These are phyloP conservation scores for Oscheius sp. DNA, from an alignment of 2,888 invertebrate species.

Conservation along the genomic window DNA sequence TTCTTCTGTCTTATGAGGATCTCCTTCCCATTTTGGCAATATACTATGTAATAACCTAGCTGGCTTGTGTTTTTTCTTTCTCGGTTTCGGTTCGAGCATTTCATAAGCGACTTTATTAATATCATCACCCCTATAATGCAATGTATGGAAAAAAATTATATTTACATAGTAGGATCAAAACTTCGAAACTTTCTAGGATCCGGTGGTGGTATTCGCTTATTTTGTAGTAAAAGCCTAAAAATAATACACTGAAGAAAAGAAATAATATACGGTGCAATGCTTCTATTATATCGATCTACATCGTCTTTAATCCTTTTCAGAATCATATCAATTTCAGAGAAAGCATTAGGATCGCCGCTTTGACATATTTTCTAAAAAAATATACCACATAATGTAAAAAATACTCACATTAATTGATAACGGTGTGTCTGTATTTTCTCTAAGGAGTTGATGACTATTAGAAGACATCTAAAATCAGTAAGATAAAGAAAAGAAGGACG, in stretches of 20 bases:
- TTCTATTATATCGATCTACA: neutral
- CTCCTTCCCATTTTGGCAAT: neutral
- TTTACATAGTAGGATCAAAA: neutral
- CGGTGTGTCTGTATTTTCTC: too few relatives aligned
- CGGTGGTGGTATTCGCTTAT: neutral
- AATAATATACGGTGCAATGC: neutral
- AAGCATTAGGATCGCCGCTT: neutral
- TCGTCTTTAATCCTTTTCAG: neutral
- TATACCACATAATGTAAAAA: too few relatives aligned
- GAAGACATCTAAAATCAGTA: too few relatives aligned
- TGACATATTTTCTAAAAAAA: neutral
- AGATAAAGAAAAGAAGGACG: too few relatives aligned
- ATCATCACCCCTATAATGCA: neutral
- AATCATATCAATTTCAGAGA: neutral
- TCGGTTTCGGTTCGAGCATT: neutral
- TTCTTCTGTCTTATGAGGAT: neutral
- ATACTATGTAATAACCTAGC: neutral
- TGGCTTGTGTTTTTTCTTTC: neutral
- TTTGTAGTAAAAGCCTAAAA: neutral
- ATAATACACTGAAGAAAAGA: neutral
- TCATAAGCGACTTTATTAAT: neutral
- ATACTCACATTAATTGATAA: too few relatives aligned
- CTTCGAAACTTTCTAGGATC: neutral
- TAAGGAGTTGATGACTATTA: too few relatives aligned
- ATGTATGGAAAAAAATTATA: neutral